These are phyloP conservation scores for Poeciliopsis presidionis DNA, from an alignment of 2,797 vertebrate species.

Conservation along the genomic window DNA sequence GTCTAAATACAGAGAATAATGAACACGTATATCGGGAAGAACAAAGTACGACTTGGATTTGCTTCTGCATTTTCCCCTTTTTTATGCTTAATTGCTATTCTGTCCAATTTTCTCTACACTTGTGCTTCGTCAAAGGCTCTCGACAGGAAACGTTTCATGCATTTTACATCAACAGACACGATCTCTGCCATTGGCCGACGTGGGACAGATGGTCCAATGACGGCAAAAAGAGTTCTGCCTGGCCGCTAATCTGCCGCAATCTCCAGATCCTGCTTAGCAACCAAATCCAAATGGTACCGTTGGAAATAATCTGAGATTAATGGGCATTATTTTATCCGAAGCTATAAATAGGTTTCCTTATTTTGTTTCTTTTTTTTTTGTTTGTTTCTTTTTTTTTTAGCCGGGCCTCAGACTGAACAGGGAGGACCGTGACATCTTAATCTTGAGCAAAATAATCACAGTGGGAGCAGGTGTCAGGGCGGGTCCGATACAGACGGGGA, in stretches of 20 bases:
- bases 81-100: conserved; percentile 33
- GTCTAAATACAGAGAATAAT: background rate
- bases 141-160: conserved; percentile 30
- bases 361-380: background rate
- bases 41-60: background rate
- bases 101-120: conserved; percentile 36
- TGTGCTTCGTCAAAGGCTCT: conserved; percentile 18
- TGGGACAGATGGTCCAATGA: conserved; percentile 71
- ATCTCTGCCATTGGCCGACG: conserved; percentile 58
- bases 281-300: conserved; percentile 47
- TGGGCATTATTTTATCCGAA: conserved; percentile 19
- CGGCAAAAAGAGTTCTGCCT: conserved; percentile 57
- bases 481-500: conserved; percentile 40
- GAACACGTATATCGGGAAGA: background rate
- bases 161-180: conserved; percentile 53
- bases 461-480: conserved; percentile 71
- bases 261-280: conserved; percentile 56
- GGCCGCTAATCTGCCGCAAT: conserved; percentile 63
- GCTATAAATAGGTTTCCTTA: conserved; percentile 1
- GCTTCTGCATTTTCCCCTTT: conserved; percentile 12
- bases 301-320: conserved; percentile 40
- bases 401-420: conserved; percentile 33
- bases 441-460: conserved; percentile 57
- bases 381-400: background rate
- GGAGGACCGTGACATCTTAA: conserved; percentile 58